Conservation (phyloP, 2,888 invertebrate genomes). For the Conistra vaccinii region DNA sequence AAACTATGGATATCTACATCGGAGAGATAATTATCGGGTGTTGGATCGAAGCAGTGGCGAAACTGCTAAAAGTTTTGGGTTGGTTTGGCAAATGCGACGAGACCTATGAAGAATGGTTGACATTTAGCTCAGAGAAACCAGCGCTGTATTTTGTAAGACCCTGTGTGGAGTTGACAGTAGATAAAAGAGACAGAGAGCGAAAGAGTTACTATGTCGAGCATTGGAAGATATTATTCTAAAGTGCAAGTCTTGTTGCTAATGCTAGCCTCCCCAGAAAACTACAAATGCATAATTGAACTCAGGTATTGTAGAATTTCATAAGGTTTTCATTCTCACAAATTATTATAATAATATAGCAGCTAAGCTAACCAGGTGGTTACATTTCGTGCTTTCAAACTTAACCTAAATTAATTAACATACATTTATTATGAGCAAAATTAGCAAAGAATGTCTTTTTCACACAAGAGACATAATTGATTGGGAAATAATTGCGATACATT, state of each 20-base stretch:
- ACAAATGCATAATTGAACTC: conserved; percentile 36
- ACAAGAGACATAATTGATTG: conserved; percentile 40
- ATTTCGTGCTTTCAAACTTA: conserved; percentile 48
- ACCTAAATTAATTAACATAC: conserved; percentile 48
- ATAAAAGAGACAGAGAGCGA: not conserved
- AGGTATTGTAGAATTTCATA: conserved; percentile 10
- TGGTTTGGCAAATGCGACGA: not conserved
- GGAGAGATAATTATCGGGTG: too few relatives aligned
- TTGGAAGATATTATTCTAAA: not conserved
- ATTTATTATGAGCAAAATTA: conserved; percentile 56
- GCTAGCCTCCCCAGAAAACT: not conserved
- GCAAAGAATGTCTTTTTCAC: conserved; percentile 40
- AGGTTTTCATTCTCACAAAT: not conserved
- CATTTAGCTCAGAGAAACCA: not conserved
- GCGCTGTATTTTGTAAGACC: not conserved
- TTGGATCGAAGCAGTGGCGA: not conserved
- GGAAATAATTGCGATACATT: conserved; percentile 46
- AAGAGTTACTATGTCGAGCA: not conserved
- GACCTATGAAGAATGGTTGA: not conserved
- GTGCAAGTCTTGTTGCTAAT: not conserved
- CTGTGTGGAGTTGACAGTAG: not conserved
- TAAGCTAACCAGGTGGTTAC: conserved; percentile 61
- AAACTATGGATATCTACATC: not conserved
- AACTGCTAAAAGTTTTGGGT: not conserved
- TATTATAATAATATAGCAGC: conserved; percentile 16